These are phyloP conservation scores for Mesocentrotus franciscanus DNA, from an alignment of 53 echinoderm and acorn worm species.

Conservation along the genomic window DNA sequence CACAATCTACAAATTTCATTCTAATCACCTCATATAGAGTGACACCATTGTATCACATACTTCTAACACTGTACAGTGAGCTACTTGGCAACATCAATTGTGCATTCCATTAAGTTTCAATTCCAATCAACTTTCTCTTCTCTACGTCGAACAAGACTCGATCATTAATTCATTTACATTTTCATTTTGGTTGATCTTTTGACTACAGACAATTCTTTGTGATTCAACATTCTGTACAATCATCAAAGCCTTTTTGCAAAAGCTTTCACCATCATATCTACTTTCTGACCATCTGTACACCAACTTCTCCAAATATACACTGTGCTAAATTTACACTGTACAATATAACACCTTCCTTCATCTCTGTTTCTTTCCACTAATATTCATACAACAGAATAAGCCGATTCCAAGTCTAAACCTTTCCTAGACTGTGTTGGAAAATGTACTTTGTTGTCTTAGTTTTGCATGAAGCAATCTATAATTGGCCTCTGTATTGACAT, in stretches of 20 bases:
- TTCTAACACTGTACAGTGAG: slow-evolving; percentile 12
- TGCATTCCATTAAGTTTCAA: slow-evolving; percentile 7
- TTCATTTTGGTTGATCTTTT: not conserved
- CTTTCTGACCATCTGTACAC: slow-evolving; percentile 23
- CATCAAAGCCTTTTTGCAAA: not conserved
- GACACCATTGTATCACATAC: not conserved
- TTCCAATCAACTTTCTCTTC: slow-evolving; percentile 26
- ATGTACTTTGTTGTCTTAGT: not conserved
- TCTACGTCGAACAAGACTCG: not conserved
- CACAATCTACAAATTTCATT: slow-evolving; percentile 41
- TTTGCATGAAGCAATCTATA: not conserved
- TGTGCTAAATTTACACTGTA: slow-evolving; percentile 55
- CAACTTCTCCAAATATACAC: slow-evolving; percentile 48
- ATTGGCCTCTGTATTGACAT: not conserved
- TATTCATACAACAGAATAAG: not conserved
- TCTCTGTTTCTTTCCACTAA: not conserved
- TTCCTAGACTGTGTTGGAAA: not conserved
- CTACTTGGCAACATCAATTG: slow-evolving; percentile 6
- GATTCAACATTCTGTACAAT: slow-evolving; percentile 43
- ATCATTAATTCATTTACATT: slow-evolving; percentile 17
- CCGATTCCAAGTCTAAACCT: not conserved
- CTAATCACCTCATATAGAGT: not conserved
- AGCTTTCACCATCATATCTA: not conserved
- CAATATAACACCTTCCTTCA: slow-evolving; percentile 25
- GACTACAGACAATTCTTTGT: not conserved